phyloP scores from a whole-genome alignment of 1,140 invertebrate species.

The Zaprionus ghesquierei region DNA sequence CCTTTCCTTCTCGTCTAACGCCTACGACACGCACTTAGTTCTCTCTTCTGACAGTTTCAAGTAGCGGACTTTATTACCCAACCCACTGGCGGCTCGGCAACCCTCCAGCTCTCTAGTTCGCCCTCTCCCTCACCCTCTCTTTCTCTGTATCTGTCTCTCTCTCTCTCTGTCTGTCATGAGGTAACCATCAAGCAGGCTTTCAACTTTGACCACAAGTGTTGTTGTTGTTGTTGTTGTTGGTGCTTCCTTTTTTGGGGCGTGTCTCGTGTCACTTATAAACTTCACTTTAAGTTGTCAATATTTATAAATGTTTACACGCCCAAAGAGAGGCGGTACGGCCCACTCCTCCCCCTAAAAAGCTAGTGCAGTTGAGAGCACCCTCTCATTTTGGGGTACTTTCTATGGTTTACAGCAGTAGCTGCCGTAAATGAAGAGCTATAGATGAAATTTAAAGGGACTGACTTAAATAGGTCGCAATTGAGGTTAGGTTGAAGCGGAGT shows the following conservation, averaged over 20 bases:
- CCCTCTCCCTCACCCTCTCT: neutral
- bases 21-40: slow-evolving; percentile 41
- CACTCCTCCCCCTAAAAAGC: no score
- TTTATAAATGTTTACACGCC: slow-evolving; percentile 77
- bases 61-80: slow-evolving; percentile 75
- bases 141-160: neutral
- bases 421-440: neutral
- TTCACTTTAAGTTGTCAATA: slow-evolving; percentile 79
- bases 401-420: neutral
- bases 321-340: no score
- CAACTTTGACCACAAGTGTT: slow-evolving; percentile 75
- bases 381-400: neutral
- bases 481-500: neutral
- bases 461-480: neutral
- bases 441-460: neutral
- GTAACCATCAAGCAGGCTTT: slow-evolving; percentile 75
- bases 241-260: slow-evolving; percentile 51
- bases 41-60: slow-evolving; percentile 71
- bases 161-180: slow-evolving; percentile 14
- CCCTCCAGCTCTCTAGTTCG: neutral
- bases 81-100: slow-evolving; percentile 23
- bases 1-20: neutral
- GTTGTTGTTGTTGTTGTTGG: slow-evolving; percentile 30
- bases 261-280: slow-evolving; percentile 74
- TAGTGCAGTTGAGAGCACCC: neutral